A percentile compares a stretch with the other conserved stretches of the same genome.
These are phyloP conservation scores for Aphis craccivora DNA, from an alignment of 1,140 invertebrate genomes.

Conservation along the genomic window DNA sequence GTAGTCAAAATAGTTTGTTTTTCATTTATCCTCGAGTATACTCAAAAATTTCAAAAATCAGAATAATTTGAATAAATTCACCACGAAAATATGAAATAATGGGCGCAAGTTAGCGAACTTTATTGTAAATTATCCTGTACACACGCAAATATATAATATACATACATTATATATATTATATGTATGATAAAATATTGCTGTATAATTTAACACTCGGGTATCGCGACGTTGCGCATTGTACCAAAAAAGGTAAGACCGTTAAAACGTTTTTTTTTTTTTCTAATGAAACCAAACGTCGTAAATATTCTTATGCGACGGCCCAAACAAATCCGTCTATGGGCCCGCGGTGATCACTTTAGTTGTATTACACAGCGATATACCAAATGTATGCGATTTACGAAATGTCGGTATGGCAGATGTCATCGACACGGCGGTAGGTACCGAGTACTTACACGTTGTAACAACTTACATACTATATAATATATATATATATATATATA, in stretches of 20 bases:
- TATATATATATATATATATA: too few relatives aligned
- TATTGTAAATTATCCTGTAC: not conserved
- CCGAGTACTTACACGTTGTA: not conserved
- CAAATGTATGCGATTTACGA: not conserved
- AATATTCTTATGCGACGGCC: not conserved
- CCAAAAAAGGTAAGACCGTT: slow-evolving; percentile 8
- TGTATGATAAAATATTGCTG: not conserved
- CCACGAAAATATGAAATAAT: not conserved
- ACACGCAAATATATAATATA: too few relatives aligned
- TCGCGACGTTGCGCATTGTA: not conserved
- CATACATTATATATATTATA: not conserved
- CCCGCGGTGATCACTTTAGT: not conserved
- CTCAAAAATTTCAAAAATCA: not conserved
- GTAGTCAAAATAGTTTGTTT: not conserved
- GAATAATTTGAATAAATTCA: not conserved
- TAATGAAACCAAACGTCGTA: not conserved
- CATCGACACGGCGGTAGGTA: not conserved
- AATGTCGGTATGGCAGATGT: not conserved
- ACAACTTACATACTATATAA: not conserved
- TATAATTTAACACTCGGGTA: not conserved
- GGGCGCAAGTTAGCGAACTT: too few relatives aligned
- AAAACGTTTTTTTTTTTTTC: not conserved
- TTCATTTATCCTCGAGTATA: not conserved
- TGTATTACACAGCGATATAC: not conserved
- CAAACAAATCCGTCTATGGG: not conserved